These are phyloP conservation scores for Montifringilla adamsi DNA, from an alignment of 2,113 vertebrate species.

Conservation along the genomic window DNA sequence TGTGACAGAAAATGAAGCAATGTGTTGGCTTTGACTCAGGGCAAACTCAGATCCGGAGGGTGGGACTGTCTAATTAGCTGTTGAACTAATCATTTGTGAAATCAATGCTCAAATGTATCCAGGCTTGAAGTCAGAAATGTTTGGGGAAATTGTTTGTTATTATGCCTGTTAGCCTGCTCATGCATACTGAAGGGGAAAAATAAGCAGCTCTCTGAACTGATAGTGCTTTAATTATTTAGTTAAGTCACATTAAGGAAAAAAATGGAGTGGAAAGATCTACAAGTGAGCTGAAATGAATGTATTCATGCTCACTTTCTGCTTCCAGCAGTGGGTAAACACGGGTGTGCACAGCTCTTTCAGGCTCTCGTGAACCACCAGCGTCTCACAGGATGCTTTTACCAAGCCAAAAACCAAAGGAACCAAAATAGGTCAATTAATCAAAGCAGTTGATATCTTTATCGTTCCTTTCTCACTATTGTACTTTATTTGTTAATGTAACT, in stretches of 20 bases:
- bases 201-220: background rate
- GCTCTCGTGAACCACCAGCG: background rate
- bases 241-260: background rate
- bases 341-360: background rate
- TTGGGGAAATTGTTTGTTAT: background rate
- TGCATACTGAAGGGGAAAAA: background rate
- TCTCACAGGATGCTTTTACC: conserved; percentile 27
- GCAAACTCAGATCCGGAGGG: background rate
- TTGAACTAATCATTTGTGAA: background rate
- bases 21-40: background rate
- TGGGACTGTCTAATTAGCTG: background rate
- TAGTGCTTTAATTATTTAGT: conserved; percentile 13
- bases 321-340: conserved; percentile 4
- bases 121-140: background rate
- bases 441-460: conserved; percentile 27
- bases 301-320: background rate
- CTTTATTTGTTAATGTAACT: background rate
- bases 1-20: background rate
- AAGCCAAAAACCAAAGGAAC: conserved; percentile 36
- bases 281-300: conserved; percentile 21
- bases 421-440: conserved; percentile 62
- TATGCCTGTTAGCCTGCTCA: background rate
- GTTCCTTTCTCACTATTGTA: conserved; percentile 56
- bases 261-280: conserved; percentile 32
- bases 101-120: background rate